Base-by-base conservation (phyloP, 2,797 vertebrate genomes). In the Agapornis canus region DNA sequence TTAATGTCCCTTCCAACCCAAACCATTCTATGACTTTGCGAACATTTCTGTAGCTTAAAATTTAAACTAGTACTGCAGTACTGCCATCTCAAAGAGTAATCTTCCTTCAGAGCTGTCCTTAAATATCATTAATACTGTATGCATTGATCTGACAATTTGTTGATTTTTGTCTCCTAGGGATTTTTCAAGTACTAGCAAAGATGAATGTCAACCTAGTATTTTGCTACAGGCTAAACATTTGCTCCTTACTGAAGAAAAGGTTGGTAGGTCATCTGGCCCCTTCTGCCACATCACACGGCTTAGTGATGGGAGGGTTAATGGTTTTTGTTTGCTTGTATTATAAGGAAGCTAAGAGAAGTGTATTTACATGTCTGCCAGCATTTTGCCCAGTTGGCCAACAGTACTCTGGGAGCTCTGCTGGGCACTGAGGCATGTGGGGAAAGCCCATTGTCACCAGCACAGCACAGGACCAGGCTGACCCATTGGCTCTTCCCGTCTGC, bases 391-490 rank as follows among this genome's bases (percentile, higher is more conserved):
- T 6, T 65, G 86, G 43, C 27, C 16, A 17, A 40, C 2, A 5
- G 52, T 18, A 18, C 39, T 47, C 42, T 26, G 23, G 57, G 72
- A 26, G 45, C 11, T 87, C 48, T 89, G 25, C 31, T 75, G 72
- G 68, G 22, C 3, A 2, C 51, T 43, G 45, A 68, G 75, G 70
- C 37, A 39, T 6, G 10, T 4, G 13, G 70, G 70, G 54, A 82
- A 86, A 94, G 39, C 49, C 82, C 7, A 0, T 18, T 52, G 76
- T 52, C 66, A 70, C 32, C 13, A 17, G 10, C 5, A 26, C 5
- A 3, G 25, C 2, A 2, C 3, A 2, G 64, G 54, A 51, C 22
- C 1, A 2, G 15, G 35, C 29, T 66, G 37, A 73, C 51, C 75
- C 51, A 25, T 35, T 6, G 1, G 39, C 39, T 83, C 52, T 85